phyloP scores from a whole-genome alignment of 2,888 invertebrate species.

The Perizoma flavofasciatum region DNA sequence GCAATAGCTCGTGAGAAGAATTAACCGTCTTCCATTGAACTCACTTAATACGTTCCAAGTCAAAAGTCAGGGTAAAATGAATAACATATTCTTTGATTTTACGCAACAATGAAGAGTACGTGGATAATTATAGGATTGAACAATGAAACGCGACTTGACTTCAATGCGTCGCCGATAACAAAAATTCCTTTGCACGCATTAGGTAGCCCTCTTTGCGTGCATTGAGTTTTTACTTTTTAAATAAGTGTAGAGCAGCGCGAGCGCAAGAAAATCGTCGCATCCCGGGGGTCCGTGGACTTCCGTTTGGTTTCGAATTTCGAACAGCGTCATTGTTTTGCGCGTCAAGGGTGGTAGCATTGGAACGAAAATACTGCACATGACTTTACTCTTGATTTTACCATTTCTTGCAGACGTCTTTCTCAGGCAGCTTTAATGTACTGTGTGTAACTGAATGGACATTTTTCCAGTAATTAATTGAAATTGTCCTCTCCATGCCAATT shows the following conservation, averaged over 20 bases:
- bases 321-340: conserved; percentile 66
- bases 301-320: conserved; percentile 76
- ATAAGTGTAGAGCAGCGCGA: conserved; percentile 59
- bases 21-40: conserved; percentile 78
- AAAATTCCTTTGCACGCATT: conserved; percentile 63
- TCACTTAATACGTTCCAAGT: conserved; percentile 70
- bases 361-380: conserved; percentile 27
- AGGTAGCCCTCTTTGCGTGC: conserved; percentile 62
- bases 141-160: conserved; percentile 76
- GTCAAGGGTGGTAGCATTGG: conserved; percentile 61
- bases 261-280: conserved; percentile 78
- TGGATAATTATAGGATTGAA: conserved; percentile 79
- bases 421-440: conserved; percentile 6
- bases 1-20: conserved; percentile 77
- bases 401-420: conserved; percentile 13
- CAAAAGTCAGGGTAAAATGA: conserved; percentile 78
- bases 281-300: conserved; percentile 78
- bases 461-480: conserved; percentile 22
- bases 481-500: conserved; percentile 9
- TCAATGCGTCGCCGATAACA: conserved; percentile 70
- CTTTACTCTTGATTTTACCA: conserved; percentile 22
- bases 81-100: conserved; percentile 81
- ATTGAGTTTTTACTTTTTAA: conserved; percentile 34
- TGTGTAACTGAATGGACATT: conserved; percentile 15
- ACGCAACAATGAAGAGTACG: conserved; percentile 73